These are phyloP conservation scores for Shargacucullia verbasci DNA, from an alignment of 2,888 invertebrate species.

Conservation along the genomic window DNA sequence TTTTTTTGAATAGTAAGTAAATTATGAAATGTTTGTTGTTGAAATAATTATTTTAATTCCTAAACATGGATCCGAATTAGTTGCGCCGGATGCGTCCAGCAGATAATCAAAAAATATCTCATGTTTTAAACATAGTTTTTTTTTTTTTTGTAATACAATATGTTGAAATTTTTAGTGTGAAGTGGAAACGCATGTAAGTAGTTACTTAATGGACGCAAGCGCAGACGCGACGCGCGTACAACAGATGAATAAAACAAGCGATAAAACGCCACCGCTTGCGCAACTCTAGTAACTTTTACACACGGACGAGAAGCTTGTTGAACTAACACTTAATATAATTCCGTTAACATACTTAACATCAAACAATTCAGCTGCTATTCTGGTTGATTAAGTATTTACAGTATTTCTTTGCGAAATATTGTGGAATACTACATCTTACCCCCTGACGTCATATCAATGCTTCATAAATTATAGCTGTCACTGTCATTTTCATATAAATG, in stretches of 20 bases:
- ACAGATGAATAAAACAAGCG: constrained; percentile 63
- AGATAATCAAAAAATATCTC: too few species aligned
- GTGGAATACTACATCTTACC: too few species aligned
- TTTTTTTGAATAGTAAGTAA: background rate
- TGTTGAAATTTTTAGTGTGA: constrained; percentile 13
- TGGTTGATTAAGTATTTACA: too few species aligned
- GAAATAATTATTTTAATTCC: background rate
- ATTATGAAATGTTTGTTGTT: constrained; percentile 5
- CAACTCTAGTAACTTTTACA: constrained; percentile 35
- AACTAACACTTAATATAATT: background rate
- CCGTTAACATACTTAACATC: too few species aligned
- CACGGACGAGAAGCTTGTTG: constrained; percentile 2
- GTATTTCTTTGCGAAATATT: too few species aligned
- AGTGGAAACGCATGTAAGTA: constrained; percentile 56
- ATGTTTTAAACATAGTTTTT: background rate
- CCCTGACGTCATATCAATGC: too few species aligned
- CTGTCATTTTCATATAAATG: too few species aligned
- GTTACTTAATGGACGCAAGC: constrained; percentile 43
- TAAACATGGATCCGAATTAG: background rate
- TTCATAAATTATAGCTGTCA: too few species aligned
- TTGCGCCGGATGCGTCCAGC: background rate
- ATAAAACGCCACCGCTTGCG: constrained; percentile 48
- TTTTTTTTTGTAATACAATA: background rate
- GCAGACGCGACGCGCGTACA: constrained; percentile 53
- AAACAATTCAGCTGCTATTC: too few species aligned